Percentiles rank a stretch among this genome's conserved stretches.
phyloP scores from a whole-genome alignment of 2,113 vertebrate species.

The Melanerpes aurifrons region DNA sequence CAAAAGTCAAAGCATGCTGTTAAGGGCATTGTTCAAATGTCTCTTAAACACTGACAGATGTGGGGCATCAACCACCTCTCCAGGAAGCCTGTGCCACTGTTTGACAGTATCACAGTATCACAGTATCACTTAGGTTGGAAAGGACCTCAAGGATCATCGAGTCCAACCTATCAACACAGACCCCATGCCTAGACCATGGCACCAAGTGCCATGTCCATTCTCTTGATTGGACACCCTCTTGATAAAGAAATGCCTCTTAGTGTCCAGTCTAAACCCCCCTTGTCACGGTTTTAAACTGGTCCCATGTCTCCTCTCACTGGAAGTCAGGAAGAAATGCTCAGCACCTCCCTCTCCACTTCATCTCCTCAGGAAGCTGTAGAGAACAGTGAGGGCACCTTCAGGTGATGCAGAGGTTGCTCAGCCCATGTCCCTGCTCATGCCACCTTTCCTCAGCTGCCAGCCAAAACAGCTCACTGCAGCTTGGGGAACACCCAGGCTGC shows the following conservation, averaged over 20 bases:
- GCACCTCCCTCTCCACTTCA: background rate
- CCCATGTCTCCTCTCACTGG: accelerated
- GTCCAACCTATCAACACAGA: too few relatives aligned
- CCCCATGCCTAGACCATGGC: too few relatives aligned
- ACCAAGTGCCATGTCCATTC: too few relatives aligned
- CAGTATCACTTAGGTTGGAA: too few relatives aligned
- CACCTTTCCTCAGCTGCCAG: background rate
- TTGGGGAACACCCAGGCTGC: too few relatives aligned
- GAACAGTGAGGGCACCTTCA: accelerated
- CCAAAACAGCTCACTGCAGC: background rate
- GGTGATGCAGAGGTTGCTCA: background rate
- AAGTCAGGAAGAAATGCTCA: too few relatives aligned
- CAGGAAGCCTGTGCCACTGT: background rate
- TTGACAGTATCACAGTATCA: too few relatives aligned
- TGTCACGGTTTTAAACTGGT: background rate
- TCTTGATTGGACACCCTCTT: too few relatives aligned
- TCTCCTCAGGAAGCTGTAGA: background rate
- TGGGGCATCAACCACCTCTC: background rate
- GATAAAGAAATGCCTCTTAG: background rate
- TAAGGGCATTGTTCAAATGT: background rate
- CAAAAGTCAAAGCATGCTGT: background rate
- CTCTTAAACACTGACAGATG: background rate
- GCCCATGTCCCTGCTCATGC: background rate
- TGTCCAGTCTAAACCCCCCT: background rate
- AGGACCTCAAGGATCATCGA: too few relatives aligned